Conservation (phyloP, 2,113 vertebrate genomes). For the Ascaphus truei region DNA sequence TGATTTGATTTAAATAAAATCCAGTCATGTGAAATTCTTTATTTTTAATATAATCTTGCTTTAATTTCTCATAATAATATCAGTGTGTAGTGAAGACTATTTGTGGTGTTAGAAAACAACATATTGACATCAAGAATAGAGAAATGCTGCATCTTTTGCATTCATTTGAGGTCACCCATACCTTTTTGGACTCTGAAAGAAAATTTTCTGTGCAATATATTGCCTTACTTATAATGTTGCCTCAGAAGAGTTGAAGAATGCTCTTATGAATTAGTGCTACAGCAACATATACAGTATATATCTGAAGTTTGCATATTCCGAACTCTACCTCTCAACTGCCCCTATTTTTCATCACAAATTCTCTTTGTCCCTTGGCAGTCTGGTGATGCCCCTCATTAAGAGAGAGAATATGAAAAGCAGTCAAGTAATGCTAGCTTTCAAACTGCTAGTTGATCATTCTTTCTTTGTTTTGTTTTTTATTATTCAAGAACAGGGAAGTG, state of each 20-base stretch:
- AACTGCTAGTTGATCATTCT: conserved; percentile 20
- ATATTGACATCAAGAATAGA: not conserved
- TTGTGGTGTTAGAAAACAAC: conserved; percentile 22
- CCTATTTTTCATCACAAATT: conserved; percentile 45
- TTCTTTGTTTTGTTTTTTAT: conserved; percentile 31
- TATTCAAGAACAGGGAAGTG: conserved; percentile 29
- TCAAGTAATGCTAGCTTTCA: conserved; percentile 33
- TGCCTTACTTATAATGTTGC: conserved; percentile 28
- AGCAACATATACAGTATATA: conserved; percentile 23
- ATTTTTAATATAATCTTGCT: conserved; percentile 40
- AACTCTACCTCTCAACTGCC: conserved; percentile 30
- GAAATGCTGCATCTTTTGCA: not conserved
- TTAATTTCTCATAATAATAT: conserved; percentile 25
- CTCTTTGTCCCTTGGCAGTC: conserved; percentile 44
- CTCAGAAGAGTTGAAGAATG: not conserved
- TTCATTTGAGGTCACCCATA: conserved; percentile 28
- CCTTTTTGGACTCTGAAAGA: conserved; percentile 35
- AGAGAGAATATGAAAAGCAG: conserved; percentile 17
- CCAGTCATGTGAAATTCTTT: conserved; percentile 39
- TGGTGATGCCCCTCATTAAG: conserved; percentile 43
- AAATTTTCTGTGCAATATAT: conserved; percentile 39
- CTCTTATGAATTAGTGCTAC: conserved; percentile 24
- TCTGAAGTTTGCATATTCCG: conserved; percentile 40
- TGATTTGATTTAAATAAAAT: conserved; percentile 33
- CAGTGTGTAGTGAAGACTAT: not conserved